These are phyloP conservation scores for Myocastor coypus DNA, from an alignment of 2,113 vertebrate genomes.

Conservation along the genomic window DNA sequence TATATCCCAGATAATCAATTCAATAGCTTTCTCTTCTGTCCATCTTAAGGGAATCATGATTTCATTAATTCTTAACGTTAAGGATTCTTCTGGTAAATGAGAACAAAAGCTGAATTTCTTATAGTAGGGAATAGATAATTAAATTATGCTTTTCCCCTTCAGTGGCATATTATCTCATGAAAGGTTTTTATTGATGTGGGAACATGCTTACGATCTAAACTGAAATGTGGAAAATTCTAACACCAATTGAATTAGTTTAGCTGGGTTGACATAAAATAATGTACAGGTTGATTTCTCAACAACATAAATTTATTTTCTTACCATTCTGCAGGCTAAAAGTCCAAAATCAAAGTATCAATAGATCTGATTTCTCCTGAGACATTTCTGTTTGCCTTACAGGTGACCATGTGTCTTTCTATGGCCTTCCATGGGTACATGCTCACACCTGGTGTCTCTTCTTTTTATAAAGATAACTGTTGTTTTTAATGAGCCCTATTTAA, in stretches of 20 bases:
- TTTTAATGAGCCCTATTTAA: neutral
- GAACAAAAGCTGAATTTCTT: neutral
- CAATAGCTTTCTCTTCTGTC: neutral
- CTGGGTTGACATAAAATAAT: neutral
- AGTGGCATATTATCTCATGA: neutral
- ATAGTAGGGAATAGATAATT: conserved; percentile 4
- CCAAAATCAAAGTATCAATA: neutral
- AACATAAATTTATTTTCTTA: neutral
- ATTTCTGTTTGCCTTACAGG: accelerated
- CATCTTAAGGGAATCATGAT: neutral
- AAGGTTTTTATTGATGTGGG: neutral
- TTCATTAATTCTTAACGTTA: conserved; percentile 50
- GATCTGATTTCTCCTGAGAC: neutral
- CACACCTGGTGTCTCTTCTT: neutral
- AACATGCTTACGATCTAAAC: neutral
- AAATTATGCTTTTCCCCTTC: neutral
- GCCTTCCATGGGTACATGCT: neutral
- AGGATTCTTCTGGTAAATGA: conserved; percentile 4
- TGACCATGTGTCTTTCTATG: neutral
- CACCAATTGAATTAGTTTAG: neutral
- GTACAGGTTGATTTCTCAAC: neutral
- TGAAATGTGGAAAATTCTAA: neutral
- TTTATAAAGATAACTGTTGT: neutral
- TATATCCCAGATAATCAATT: neutral
- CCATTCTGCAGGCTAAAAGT: neutral